Evolutionary conservation across 2,797 vertebrate genomes (phyloP).

Genomic region (Acipenser ruthenus): DNA sequence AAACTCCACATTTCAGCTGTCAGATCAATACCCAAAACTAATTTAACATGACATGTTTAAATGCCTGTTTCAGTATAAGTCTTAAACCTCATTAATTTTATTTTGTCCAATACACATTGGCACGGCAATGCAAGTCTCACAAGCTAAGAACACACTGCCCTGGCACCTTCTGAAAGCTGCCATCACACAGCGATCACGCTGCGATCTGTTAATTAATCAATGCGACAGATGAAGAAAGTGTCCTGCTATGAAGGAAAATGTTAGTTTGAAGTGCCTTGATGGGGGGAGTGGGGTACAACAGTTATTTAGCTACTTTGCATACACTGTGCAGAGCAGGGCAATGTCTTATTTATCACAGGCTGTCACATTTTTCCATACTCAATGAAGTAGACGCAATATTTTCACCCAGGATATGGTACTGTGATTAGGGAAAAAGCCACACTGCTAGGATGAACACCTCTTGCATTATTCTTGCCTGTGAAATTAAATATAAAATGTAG

Average conservation of each 20-base stretch:
- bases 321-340: background rate
- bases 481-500: too few relatives aligned
- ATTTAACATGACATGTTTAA: conserved; percentile 49
- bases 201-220: conserved; percentile 66
- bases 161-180: conserved; percentile 34
- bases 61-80: conserved; percentile 34
- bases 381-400: background rate
- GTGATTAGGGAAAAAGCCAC: too few relatives aligned
- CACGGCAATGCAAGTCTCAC: conserved; percentile 19
- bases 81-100: conserved; percentile 24
- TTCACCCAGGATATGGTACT: background rate
- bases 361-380: background rate
- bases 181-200: conserved; percentile 36
- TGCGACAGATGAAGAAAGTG: conserved; percentile 61
- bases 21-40: conserved; percentile 49
- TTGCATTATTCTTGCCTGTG: too few relatives aligned
- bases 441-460: too few relatives aligned
- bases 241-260: conserved; percentile 53
- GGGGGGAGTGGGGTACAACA: conserved; percentile 23
- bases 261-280: conserved; percentile 39
- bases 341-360: background rate
- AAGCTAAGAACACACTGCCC: conserved; percentile 47
- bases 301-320: conserved; percentile 2
- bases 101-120: conserved; percentile 4
- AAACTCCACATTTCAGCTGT: conserved; percentile 20